A percentile compares a stretch with the other conserved stretches of the same genome.
These are phyloP conservation scores for Neoarius graeffei DNA, from an alignment of 2,113 vertebrate genomes.

Conservation along the genomic window DNA sequence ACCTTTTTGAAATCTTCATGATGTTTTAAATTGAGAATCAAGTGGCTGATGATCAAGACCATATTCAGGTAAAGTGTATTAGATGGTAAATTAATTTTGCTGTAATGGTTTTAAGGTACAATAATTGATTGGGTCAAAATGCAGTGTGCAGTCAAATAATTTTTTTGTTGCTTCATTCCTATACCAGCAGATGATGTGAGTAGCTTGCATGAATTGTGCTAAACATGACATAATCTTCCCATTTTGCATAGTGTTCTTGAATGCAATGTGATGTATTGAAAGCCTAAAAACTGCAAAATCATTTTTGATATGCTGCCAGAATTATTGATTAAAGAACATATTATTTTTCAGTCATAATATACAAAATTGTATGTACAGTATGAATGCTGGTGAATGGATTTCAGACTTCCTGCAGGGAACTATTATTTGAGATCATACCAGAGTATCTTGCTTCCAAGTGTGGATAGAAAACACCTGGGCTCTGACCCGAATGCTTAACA, in stretches of 20 bases:
- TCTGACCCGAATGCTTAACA: background rate
- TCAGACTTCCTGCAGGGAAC: background rate
- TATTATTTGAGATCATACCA: background rate
- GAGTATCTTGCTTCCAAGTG: background rate
- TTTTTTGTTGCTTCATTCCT: background rate
- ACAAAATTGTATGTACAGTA: background rate
- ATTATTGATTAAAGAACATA: background rate
- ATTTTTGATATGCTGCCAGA: background rate
- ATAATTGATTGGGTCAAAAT: constrained; percentile 36
- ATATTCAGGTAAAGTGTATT: constrained; percentile 69
- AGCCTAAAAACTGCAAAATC: background rate
- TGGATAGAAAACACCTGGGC: background rate
- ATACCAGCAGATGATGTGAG: constrained; percentile 4
- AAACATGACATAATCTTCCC: background rate
- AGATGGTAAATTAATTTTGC: constrained; percentile 61
- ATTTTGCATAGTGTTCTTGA: background rate
- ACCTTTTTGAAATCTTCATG: constrained; percentile 67
- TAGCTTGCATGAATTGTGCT: constrained; percentile 19
- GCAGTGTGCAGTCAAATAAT: background rate
- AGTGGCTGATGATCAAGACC: constrained; percentile 68
- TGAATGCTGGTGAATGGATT: background rate
- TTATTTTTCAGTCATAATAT: background rate
- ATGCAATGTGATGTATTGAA: background rate
- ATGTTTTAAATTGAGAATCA: constrained; percentile 60
- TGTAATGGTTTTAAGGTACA: constrained; percentile 61